These are phyloP conservation scores for Onychomys leucogaster DNA, from an alignment of 2,797 vertebrate genomes.

Conservation along the genomic window DNA sequence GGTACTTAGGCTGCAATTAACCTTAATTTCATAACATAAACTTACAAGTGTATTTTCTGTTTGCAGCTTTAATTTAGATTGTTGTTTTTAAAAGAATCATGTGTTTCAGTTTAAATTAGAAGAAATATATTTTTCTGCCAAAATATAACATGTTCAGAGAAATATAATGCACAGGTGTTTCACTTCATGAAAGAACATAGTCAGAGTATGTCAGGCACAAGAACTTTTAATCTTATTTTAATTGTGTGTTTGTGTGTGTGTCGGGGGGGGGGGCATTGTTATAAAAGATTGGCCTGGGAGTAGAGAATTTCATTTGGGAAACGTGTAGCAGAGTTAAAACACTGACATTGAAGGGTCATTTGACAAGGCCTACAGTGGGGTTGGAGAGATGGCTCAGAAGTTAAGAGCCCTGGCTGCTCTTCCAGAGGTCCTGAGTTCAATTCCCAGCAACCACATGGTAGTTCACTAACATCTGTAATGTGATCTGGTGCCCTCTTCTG, in stretches of 20 bases:
- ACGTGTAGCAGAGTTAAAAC: slow-evolving; percentile 63
- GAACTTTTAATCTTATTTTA: slow-evolving; percentile 75
- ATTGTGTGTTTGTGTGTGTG: no score
- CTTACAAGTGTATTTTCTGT: background rate
- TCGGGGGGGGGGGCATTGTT: slow-evolving; percentile 67
- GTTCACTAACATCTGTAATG: no score
- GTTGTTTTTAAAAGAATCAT: background rate
- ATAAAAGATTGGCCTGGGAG: slow-evolving; percentile 77
- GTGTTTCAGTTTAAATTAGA: slow-evolving; percentile 24
- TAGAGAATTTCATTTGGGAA: slow-evolving; percentile 74
- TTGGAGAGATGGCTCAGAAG: no score
- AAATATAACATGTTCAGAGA: slow-evolving; percentile 14
- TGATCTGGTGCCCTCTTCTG: no score
- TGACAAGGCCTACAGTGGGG: slow-evolving; percentile 72
- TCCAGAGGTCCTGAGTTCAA: no score
- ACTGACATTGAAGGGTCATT: slow-evolving; percentile 73
- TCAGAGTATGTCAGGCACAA: slow-evolving; percentile 67
- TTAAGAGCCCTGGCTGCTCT: no score
- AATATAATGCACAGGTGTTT: slow-evolving; percentile 31
- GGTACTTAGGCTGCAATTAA: background rate
- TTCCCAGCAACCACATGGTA: no score
- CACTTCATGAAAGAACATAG: slow-evolving; percentile 38
- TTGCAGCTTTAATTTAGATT: slow-evolving; percentile 32
- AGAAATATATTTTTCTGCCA: slow-evolving; percentile 41
- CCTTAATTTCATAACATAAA: slow-evolving; percentile 45